Conservation (phyloP, 2,797 vertebrate genomes). For the Bradypus variegatus region DNA sequence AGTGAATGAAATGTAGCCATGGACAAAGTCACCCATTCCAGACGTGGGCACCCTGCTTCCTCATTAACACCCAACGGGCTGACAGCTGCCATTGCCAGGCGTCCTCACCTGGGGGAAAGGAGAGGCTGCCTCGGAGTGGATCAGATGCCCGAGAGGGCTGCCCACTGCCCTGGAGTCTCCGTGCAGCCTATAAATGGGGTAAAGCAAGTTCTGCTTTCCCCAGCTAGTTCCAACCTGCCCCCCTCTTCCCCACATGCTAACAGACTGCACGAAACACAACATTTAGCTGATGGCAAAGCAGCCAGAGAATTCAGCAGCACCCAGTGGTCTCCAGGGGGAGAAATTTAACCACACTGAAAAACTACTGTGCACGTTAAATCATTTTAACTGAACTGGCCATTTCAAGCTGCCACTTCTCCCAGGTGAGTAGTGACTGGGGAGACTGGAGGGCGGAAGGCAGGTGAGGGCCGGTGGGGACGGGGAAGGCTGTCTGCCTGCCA, state of each 20-base stretch:
- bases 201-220: not conserved
- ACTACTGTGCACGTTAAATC: not conserved
- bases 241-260: accelerated
- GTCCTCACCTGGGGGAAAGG: not conserved
- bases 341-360: not conserved
- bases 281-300: not conserved
- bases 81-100: not conserved
- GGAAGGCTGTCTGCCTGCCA: accelerated
- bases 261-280: not conserved
- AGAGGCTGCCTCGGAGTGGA: accelerated
- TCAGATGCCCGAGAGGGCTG: not conserved
- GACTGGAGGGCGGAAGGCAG: accelerated
- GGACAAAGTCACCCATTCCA: not conserved
- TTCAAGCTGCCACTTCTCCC: not conserved
- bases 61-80: not conserved
- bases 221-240: accelerated
- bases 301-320: not conserved
- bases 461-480: accelerated
- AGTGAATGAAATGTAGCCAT: not conserved
- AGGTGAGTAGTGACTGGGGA: not conserved
- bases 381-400: not conserved
- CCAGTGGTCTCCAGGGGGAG: not conserved
- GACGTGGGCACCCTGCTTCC: not conserved
- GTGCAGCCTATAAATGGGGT: not conserved
- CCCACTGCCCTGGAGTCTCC: not conserved